Evolutionary conservation across 2,113 vertebrate genomes (phyloP).

Genomic region (Chlamydotis undulata): DNA sequence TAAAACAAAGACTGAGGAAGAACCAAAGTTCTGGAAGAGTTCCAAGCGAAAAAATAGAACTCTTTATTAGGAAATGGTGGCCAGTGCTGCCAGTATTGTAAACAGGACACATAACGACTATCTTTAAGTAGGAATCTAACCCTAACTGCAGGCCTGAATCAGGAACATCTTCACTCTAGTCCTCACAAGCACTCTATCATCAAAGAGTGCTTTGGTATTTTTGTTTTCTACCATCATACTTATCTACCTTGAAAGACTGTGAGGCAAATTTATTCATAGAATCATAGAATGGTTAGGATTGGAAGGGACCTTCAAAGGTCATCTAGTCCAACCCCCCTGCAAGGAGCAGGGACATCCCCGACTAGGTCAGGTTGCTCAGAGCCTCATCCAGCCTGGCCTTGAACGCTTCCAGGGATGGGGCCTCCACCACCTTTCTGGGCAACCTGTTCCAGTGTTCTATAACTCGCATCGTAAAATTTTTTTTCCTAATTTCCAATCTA

Average conservation of each 20-base stretch:
- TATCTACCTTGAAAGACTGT: neutral
- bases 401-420: too few species aligned
- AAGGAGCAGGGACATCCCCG: too few species aligned
- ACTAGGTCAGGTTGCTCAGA: too few species aligned
- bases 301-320: too few species aligned
- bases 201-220: neutral
- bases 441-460: too few species aligned
- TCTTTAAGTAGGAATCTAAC: neutral
- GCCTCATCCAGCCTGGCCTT: too few species aligned
- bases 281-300: too few species aligned
- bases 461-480: too few species aligned
- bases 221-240: neutral
- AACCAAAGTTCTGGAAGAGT: neutral
- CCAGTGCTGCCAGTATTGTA: neutral
- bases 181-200: neutral
- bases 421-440: too few species aligned
- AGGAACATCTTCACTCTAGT: neutral
- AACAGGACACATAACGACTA: neutral
- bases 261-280: neutral
- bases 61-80: neutral
- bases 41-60: neutral
- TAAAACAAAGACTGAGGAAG: neutral
- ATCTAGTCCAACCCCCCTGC: too few species aligned
- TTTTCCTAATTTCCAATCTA: too few species aligned
- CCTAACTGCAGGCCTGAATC: neutral